Evolutionary conservation across 2,888 invertebrate species (phyloP).

Genomic region (Eilema griseolum): DNA sequence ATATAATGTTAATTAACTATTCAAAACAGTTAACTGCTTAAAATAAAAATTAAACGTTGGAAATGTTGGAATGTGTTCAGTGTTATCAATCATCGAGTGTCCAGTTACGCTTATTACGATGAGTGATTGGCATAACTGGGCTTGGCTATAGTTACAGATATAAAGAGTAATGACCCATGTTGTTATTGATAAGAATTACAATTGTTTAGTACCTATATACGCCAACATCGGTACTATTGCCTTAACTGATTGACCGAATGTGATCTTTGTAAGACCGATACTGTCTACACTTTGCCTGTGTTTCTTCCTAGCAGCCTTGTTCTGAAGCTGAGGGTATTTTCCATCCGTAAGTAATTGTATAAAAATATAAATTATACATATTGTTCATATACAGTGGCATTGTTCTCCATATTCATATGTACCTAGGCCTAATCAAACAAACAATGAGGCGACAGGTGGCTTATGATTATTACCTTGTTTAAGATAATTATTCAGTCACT

Average conservation of each 20-base stretch:
- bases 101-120: background rate
- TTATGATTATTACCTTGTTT: background rate
- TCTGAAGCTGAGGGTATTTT: background rate
- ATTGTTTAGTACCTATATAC: conserved; percentile 4
- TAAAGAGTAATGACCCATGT: background rate
- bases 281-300: background rate
- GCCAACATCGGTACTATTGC: background rate
- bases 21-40: no score
- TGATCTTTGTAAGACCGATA: background rate
- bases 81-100: no score
- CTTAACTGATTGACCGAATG: background rate
- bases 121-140: background rate
- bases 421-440: background rate
- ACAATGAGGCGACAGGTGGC: background rate
- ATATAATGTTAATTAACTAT: no score
- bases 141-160: background rate
- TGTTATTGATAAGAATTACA: background rate
- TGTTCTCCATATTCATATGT: background rate
- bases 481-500: background rate
- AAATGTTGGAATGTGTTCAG: no score
- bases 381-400: background rate
- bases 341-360: background rate
- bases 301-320: background rate
- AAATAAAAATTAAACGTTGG: no score
- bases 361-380: background rate